These are phyloP conservation scores for Patella depressa DNA, from an alignment of 2,888 invertebrate species.

Conservation along the genomic window DNA sequence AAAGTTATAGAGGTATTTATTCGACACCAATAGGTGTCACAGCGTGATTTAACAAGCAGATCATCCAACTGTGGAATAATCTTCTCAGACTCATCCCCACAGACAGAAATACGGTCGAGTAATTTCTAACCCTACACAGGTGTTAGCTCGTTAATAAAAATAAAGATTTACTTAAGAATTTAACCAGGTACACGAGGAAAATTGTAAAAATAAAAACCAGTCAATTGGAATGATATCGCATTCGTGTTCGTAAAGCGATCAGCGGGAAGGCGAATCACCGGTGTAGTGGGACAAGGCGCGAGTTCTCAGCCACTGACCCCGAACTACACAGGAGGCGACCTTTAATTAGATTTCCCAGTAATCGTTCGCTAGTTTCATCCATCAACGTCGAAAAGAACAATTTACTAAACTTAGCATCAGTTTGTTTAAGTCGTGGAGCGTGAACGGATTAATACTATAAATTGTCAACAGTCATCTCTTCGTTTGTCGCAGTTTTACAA, in stretches of 20 bases:
- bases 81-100: slow-evolving; percentile 14
- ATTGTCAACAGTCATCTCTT: slow-evolving; percentile 7
- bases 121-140: slow-evolving; percentile 3
- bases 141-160: neutral
- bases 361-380: neutral
- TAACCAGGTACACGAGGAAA: slow-evolving; percentile 14
- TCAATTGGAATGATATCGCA: slow-evolving; percentile 29
- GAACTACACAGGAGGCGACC: neutral
- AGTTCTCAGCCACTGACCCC: slow-evolving; percentile 2
- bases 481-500: neutral
- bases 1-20: too few species aligned
- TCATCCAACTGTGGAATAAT: slow-evolving; percentile 23
- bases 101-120: neutral
- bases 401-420: slow-evolving; percentile 6
- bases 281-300: neutral
- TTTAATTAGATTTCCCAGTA: slow-evolving; percentile 10
- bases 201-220: slow-evolving; percentile 29
- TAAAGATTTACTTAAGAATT: slow-evolving; percentile 2
- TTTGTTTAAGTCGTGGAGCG: slow-evolving; percentile 7
- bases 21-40: too few species aligned
- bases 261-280: slow-evolving; percentile 16
- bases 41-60: slow-evolving; percentile 6
- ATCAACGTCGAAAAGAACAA: slow-evolving; percentile 11
- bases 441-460: neutral
- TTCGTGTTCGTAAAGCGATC: slow-evolving; percentile 24